phyloP scores from a whole-genome alignment of 2,113 vertebrate species.

The Petroica traversi region DNA sequence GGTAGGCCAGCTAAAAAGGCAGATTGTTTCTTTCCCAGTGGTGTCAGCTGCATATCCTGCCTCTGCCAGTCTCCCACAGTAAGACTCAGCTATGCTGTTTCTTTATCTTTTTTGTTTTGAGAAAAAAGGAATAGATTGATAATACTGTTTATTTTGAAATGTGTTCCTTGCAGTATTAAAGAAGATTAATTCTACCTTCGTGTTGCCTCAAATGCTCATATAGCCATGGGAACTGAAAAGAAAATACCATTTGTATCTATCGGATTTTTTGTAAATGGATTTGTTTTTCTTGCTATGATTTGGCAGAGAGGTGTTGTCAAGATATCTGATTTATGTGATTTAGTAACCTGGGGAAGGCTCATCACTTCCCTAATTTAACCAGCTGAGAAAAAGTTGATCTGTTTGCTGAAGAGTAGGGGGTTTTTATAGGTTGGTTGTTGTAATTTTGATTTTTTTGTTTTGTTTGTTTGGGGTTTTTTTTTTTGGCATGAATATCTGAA shows the following conservation, averaged over 20 bases:
- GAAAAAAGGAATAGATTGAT: neutral
- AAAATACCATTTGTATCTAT: slow-evolving; percentile 40
- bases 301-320: slow-evolving; percentile 32
- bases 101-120: neutral
- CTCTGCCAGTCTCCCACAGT: neutral
- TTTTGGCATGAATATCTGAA: neutral
- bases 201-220: slow-evolving; percentile 18
- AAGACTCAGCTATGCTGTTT: neutral
- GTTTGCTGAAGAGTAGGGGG: neutral
- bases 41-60: neutral
- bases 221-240: slow-evolving; percentile 3
- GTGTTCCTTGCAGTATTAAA: neutral
- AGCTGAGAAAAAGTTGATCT: slow-evolving; percentile 37
- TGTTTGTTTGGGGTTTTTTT: neutral
- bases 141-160: neutral
- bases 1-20: neutral
- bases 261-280: neutral
- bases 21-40: neutral
- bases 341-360: slow-evolving; percentile 22
- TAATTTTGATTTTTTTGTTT: too few relatives aligned
- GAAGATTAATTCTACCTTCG: slow-evolving; percentile 25
- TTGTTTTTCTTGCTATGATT: slow-evolving; percentile 16
- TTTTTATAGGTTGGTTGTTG: neutral
- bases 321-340: slow-evolving; percentile 35
- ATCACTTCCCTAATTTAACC: slow-evolving; percentile 31